phyloP scores from a whole-genome alignment of 2,888 invertebrate genomes.

The Papilio gigon region DNA sequence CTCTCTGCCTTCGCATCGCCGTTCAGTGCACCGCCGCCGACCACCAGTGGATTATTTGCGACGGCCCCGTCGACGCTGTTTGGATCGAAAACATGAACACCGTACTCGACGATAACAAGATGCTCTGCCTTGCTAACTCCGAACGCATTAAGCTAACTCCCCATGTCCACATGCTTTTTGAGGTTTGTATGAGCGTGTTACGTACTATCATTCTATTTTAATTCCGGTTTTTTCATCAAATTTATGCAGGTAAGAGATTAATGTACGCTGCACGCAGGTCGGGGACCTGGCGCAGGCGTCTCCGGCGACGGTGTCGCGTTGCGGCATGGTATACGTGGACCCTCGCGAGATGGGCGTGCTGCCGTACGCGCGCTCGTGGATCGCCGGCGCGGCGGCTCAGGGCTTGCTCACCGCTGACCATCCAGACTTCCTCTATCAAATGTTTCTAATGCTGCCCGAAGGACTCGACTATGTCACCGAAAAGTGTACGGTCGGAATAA shows the following conservation, averaged over 20 bases:
- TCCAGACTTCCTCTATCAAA: constrained; percentile 83
- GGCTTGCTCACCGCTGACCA: constrained; percentile 81
- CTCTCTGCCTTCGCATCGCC: constrained; percentile 72
- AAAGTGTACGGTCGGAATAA: constrained; percentile 87
- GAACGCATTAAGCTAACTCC: constrained; percentile 94
- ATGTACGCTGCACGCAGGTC: constrained; percentile 61
- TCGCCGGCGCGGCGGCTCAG: constrained; percentile 78
- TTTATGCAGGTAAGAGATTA: background rate
- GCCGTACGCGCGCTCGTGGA: constrained; percentile 91
- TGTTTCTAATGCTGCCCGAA: constrained; percentile 86
- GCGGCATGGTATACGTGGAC: constrained; percentile 96
- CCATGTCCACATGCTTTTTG: constrained; percentile 95
- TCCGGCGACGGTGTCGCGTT: constrained; percentile 92
- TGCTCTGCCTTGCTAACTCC: constrained; percentile 95
- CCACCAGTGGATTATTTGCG: constrained; percentile 96
- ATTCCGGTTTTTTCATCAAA: background rate
- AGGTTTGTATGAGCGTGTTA: constrained; percentile 68
- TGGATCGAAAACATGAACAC: constrained; percentile 98
- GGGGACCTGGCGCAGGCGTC: constrained; percentile 94
- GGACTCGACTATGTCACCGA: constrained; percentile 86
- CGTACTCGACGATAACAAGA: constrained; percentile 95
- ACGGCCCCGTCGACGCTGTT: constrained; percentile 95
- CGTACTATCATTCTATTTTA: background rate
- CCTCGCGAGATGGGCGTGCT: constrained; percentile 91
- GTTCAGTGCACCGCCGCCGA: constrained; percentile 82